A percentile compares a stretch with the other conserved stretches of the same genome.
phyloP scores from a whole-genome alignment of 1,140 invertebrate genomes.

The Luehdorfia chinensis region DNA sequence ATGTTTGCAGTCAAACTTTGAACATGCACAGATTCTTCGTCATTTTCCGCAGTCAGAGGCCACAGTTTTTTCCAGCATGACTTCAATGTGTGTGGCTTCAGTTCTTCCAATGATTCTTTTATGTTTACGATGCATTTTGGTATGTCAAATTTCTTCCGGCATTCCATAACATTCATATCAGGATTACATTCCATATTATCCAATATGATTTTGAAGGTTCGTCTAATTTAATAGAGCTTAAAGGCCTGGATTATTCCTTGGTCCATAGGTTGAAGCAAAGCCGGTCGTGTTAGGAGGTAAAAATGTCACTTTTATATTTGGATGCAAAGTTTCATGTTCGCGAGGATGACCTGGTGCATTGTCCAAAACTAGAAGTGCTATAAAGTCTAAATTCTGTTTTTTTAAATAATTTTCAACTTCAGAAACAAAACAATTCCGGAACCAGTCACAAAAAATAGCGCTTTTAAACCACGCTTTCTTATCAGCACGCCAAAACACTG shows the following conservation, averaged over 20 bases:
- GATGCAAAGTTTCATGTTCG: constrained; percentile 29
- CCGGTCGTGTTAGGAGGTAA: constrained; percentile 29
- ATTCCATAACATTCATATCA: constrained; percentile 32
- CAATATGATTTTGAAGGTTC: constrained; percentile 26
- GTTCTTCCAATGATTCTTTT: constrained; percentile 31
- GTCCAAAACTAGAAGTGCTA: constrained; percentile 24
- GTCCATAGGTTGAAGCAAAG: constrained; percentile 32
- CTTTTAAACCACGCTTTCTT: constrained; percentile 27
- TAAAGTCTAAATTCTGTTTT: constrained; percentile 25
- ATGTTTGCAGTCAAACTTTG: constrained; percentile 43
- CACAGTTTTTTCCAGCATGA: constrained; percentile 46
- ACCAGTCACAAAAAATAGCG: constrained; percentile 26
- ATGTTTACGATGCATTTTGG: constrained; percentile 31
- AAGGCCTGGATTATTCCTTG: constrained; percentile 31
- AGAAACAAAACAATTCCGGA: constrained; percentile 21
- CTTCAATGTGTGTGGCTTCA: constrained; percentile 42
- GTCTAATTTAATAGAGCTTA: constrained; percentile 26
- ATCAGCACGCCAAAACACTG: constrained; percentile 30
- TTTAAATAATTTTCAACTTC: constrained; percentile 25
- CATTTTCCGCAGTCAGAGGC: constrained; percentile 32
- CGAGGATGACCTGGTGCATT: constrained; percentile 21
- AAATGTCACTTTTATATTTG: constrained; percentile 31
- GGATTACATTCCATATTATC: constrained; percentile 31
- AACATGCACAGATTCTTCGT: constrained; percentile 37
- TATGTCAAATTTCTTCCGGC: constrained; percentile 35